Conservation (phyloP, 1,140 invertebrate genomes). For the Schmidtea mediterranea region DNA sequence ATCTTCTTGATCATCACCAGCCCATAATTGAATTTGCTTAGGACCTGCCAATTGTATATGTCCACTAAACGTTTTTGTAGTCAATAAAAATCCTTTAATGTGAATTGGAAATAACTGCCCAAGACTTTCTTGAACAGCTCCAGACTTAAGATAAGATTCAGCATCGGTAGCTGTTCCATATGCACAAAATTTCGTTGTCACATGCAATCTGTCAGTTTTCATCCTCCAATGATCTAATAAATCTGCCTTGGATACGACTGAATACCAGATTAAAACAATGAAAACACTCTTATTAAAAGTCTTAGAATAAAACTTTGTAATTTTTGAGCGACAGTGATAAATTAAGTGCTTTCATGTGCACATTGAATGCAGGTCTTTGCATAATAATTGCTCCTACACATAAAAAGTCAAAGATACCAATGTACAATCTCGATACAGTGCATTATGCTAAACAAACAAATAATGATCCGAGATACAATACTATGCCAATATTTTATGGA, state of each 20-base stretch:
- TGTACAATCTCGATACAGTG: too few species aligned
- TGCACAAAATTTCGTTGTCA: conserved; percentile 13
- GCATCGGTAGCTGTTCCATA: conserved; percentile 8
- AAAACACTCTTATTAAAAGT: too few species aligned
- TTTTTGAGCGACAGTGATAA: too few species aligned
- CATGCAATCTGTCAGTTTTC: conserved; percentile 10
- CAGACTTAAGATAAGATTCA: conserved; percentile 9
- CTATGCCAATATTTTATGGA: too few species aligned
- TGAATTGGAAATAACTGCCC: conserved; percentile 10
- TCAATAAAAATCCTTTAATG: conserved; percentile 12
- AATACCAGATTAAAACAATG: too few species aligned
- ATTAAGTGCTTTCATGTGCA: too few species aligned
- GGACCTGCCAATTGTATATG: conserved; percentile 9
- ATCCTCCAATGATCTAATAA: not conserved
- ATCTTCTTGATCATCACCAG: not conserved
- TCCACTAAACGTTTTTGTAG: conserved; percentile 9
- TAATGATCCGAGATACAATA: too few species aligned
- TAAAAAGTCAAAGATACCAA: too few species aligned
- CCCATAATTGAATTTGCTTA: conserved; percentile 7
- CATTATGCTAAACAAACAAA: too few species aligned
- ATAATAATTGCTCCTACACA: too few species aligned
- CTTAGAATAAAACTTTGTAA: too few species aligned
- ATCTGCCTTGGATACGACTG: not conserved
- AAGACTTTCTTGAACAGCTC: conserved; percentile 10
- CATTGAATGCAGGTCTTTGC: too few species aligned